Evolutionary conservation across 2,113 vertebrate species (phyloP).

Genomic region (Eudorcas thomsonii): DNA sequence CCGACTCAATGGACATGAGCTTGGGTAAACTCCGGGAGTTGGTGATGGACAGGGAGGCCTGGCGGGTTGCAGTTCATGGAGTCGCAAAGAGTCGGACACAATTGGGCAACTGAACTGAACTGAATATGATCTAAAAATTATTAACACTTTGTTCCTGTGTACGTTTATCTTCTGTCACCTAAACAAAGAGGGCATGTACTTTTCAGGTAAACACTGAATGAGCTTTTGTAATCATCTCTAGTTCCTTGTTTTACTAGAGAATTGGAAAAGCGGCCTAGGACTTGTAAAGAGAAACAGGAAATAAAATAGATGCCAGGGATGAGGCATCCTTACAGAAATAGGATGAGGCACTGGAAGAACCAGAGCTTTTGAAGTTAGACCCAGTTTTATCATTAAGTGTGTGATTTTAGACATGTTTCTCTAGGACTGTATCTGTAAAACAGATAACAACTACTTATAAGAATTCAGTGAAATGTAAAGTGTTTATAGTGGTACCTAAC

Average conservation of each 20-base stretch:
- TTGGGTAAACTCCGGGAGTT: accelerated
- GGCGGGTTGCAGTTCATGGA: accelerated
- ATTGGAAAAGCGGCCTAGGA: neutral
- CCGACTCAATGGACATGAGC: accelerated
- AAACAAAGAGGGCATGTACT: neutral
- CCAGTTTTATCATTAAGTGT: neutral
- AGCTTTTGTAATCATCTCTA: neutral
- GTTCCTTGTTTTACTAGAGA: neutral
- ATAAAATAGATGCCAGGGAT: neutral
- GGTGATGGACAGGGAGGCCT: neutral
- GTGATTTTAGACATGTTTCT: neutral
- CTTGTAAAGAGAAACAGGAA: slow-evolving; percentile 10
- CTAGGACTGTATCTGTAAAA: neutral
- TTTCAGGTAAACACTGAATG: neutral
- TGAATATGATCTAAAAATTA: neutral
- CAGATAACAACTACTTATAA: neutral
- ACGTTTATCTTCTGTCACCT: neutral
- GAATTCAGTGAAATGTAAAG: slow-evolving; percentile 13
- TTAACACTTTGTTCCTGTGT: neutral
- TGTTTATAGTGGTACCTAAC: neutral
- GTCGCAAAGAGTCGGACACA: accelerated
- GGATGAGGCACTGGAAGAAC: neutral
- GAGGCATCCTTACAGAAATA: neutral
- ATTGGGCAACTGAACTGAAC: neutral
- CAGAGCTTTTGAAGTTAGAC: neutral